phyloP scores from a whole-genome alignment of 2,888 invertebrate species.

The Platypus cylindrus region DNA sequence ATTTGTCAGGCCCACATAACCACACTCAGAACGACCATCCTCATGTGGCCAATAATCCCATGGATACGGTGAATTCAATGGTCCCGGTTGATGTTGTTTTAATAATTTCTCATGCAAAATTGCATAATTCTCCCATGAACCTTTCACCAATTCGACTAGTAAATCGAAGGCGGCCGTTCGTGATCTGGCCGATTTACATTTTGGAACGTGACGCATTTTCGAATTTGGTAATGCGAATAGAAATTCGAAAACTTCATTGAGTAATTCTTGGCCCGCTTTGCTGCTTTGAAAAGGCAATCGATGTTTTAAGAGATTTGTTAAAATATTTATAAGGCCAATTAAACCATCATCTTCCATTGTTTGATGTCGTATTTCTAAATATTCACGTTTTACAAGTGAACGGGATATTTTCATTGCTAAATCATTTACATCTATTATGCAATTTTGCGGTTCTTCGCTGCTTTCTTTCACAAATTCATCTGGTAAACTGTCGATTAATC shows the following conservation, averaged over 20 bases:
- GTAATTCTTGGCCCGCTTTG: slow-evolving; percentile 56
- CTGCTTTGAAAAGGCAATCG: slow-evolving; percentile 76
- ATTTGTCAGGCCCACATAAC: slow-evolving; percentile 89
- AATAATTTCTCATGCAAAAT: slow-evolving; percentile 71
- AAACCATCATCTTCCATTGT: slow-evolving; percentile 83
- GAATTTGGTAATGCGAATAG: slow-evolving; percentile 85
- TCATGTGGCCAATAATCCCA: slow-evolving; percentile 99
- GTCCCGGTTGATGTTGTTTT: slow-evolving; percentile 74
- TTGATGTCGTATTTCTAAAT: slow-evolving; percentile 66
- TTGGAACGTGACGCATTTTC: slow-evolving; percentile 71
- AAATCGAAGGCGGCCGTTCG: slow-evolving; percentile 86
- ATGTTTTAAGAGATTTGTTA: slow-evolving; percentile 81
- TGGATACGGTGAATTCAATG: slow-evolving; percentile 74
- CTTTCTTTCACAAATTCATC: slow-evolving; percentile 62
- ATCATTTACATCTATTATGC: slow-evolving; percentile 55
- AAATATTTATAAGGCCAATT: slow-evolving; percentile 73
- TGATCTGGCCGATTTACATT: slow-evolving; percentile 84
- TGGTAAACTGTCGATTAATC: slow-evolving; percentile 75
- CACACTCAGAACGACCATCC: slow-evolving; percentile 86
- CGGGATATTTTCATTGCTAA: slow-evolving; percentile 52
- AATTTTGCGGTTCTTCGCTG: slow-evolving; percentile 42
- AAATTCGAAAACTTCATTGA: slow-evolving; percentile 68
- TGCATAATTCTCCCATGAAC: slow-evolving; percentile 74
- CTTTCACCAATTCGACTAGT: slow-evolving; percentile 75
- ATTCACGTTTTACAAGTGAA: slow-evolving; percentile 66